Base-by-base conservation (phyloP, 1,140 invertebrate genomes). In the Aphelinus certus region DNA sequence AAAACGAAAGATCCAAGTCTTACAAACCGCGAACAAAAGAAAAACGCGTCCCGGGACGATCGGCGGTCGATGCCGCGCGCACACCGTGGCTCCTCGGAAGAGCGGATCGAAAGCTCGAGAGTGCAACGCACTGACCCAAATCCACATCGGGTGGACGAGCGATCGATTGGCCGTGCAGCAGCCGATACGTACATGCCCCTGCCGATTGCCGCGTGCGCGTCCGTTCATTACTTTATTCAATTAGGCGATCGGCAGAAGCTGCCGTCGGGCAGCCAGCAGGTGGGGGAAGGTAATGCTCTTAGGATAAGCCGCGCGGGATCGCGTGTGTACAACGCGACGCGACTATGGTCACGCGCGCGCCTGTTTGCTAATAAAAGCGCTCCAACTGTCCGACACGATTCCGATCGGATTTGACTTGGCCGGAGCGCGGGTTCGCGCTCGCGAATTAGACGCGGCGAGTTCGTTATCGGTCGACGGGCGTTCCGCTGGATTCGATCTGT, bases 201-300 rank as follows among this genome's bases (percentile, higher is more conserved):
- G 10, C 3, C 43, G 3, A 26, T 26, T 60, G 3, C n/a, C 4
- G 26, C n/a, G 45, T 2, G 26, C 7, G 61, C 48, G 26, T n/a
- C 3, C 46, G 9, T 46, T 63, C 48, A 63, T 63, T 63, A 63
- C 46, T 63, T 63, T 63, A 63, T 63, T 63, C 46, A 48, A 63
- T 63, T 63, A 63, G 60, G 43, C 6, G 42, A n/a, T 62, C 43
- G 60, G 26, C 46, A 3, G 26, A 26, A 26, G 26, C 26, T 26
- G 26, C 26, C 26, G 26, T 26, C 26, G 26, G 26, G 26, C 26
- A 26, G 26, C 26, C 26, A 26, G 26, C 60, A 1, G 43, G 3
- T 62, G 6, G n/a, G 26, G 42, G 2, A 42, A 4, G 60, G 46
- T 62, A 62, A 62, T 46, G 43, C 60, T 62, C 60, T 62, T 62